Percentiles rank a stretch among this genome's conserved stretches.
phyloP scores from a whole-genome alignment of 2,888 invertebrate species.

The Eupithecia centaureata region DNA sequence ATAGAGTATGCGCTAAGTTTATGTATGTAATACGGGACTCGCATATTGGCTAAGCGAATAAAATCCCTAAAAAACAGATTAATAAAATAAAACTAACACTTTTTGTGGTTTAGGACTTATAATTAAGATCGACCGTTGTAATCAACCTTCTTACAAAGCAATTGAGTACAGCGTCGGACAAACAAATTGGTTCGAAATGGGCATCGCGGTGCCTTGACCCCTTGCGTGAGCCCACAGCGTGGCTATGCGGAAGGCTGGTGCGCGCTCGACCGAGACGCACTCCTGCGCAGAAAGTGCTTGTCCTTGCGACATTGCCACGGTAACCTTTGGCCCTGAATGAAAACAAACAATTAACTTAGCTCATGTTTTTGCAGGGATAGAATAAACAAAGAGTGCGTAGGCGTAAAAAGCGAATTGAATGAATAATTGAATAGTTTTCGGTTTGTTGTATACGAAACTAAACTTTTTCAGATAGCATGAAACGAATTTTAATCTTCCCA shows the following conservation, averaged over 20 bases:
- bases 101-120: neutral
- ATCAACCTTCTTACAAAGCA: conserved; percentile 1
- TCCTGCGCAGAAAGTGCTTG: conserved; percentile 81
- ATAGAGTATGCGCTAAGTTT: too few species aligned
- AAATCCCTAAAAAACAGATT: too few species aligned
- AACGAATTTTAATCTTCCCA: too few species aligned
- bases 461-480: neutral
- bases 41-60: too few species aligned
- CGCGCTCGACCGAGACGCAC: conserved; percentile 68
- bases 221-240: conserved; percentile 51
- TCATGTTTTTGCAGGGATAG: conserved; percentile 24
- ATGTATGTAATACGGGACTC: too few species aligned
- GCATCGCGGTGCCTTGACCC: conserved; percentile 66
- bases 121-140: neutral
- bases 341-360: conserved; percentile 37
- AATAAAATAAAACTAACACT: neutral
- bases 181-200: conserved; percentile 59
- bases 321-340: conserved; percentile 69
- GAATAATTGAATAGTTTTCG: neutral
- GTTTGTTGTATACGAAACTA: neutral
- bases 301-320: conserved; percentile 69
- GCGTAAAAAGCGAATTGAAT: conserved; percentile 13
- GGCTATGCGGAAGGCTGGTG: conserved; percentile 76
- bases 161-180: conserved; percentile 30
- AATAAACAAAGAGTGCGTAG: conserved; percentile 12